Percentiles rank a stretch among this genome's conserved stretches.
These are phyloP conservation scores for Sinodicranocentrus sp. DNA, from an alignment of 2,888 invertebrate genomes.

Conservation along the genomic window DNA sequence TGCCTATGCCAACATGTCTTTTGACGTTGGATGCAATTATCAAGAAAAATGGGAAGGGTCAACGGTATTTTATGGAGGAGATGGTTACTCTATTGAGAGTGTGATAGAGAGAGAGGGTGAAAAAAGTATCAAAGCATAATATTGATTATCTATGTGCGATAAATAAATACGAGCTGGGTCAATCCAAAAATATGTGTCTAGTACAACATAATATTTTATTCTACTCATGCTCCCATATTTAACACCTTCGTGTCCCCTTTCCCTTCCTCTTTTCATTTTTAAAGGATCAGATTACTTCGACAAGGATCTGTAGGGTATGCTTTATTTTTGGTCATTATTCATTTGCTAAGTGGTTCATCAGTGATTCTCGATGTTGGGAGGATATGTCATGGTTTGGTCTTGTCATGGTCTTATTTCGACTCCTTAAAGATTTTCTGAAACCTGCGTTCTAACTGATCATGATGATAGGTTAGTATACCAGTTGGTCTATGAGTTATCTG, in stretches of 20 bases:
- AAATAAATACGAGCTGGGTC: slow-evolving; percentile 18
- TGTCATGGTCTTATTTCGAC: too few species aligned
- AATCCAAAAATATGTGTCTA: slow-evolving; percentile 20
- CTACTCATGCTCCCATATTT: too few species aligned
- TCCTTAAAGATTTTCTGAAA: too few species aligned
- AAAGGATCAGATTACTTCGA: not conserved
- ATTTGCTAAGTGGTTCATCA: not conserved
- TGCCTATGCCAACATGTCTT: slow-evolving; percentile 16
- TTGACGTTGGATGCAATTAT: slow-evolving; percentile 21
- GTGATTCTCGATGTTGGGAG: too few species aligned
- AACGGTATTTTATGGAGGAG: slow-evolving; percentile 67
- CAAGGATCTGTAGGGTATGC: not conserved
- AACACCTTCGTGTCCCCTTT: too few species aligned
- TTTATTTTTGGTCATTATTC: slow-evolving; percentile 16
- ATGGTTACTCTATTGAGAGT: slow-evolving; percentile 29
- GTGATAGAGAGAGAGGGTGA: slow-evolving; percentile 19
- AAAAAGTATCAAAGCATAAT: slow-evolving; percentile 54
- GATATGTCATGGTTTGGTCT: too few species aligned
- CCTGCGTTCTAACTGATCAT: too few species aligned
- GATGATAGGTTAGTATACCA: too few species aligned
- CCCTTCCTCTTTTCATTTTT: too few species aligned
- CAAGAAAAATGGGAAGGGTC: slow-evolving; percentile 61
- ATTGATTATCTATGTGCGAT: slow-evolving; percentile 52
- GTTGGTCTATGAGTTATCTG: too few species aligned
- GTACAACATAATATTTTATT: too few species aligned